Evolutionary conservation across 1,140 invertebrate genomes (phyloP), one percentile per base, ranked within the genome.

Genomic region (Scaptomyza hsui): DNA sequence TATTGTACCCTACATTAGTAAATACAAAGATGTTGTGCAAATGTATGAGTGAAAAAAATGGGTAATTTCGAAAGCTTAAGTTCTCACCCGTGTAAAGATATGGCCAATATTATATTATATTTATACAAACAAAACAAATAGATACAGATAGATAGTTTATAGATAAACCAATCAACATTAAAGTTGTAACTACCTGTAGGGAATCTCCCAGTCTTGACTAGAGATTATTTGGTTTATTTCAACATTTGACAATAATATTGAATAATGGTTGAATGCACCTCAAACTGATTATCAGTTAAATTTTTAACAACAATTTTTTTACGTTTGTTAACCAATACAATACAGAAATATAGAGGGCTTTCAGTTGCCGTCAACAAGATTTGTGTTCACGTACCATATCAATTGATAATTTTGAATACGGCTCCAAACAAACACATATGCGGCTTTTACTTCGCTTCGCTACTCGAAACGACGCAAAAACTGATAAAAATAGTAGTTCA

Each of bases 401-500:
- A 45, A 16, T 59, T 24, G n/a, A 19, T 16, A 16, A 48, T 45
- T 35, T 24, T n/a, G 7, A 21, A 5, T 35, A 18, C 16, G 6
- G 24, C 35, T 21, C 18, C 16, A 37, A 19, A 35, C 18, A 18
- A 12, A 12, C 12, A 13, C n/a, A 19, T 29, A 10, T 16, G 18
- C 26, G 26, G 13, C 41, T 21, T 26, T 42, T 29, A 13, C 0
- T 7, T 24, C 6, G 24, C 1, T n/a, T n/a, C 16, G 13, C 29
- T 57, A 57, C 41, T 19, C 24, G n/a, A 7, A 45, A 6, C n/a
- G n/a, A 21, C 19, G n/a, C 6, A 12, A 55, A 55, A 26, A 24
- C 52, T 51, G 61, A 71, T 64, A 51, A 70, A 70, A 44, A 29
- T 29, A 9, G 6, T 57, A 37, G 29, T 53, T 16, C 6, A 16